A percentile compares a stretch with the other conserved stretches of the same genome.
Conservation (phyloP, 2,888 invertebrate genomes). For the Leptinotarsa juncta region DNA sequence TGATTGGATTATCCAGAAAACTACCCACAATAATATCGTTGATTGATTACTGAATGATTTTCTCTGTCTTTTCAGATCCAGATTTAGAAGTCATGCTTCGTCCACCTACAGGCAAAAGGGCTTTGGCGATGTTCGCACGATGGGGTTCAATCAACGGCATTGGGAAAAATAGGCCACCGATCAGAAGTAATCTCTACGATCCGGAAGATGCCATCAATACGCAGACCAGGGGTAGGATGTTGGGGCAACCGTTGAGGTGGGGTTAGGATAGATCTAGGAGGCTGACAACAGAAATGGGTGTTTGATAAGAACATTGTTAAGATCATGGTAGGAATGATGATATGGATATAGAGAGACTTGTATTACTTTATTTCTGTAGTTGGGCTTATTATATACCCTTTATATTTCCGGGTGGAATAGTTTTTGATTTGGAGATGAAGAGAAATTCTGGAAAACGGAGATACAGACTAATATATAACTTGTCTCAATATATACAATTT, state of each 20-base stretch:
- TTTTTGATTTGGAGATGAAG: no score
- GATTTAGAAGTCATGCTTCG: slow-evolving; percentile 27
- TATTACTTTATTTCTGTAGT: not conserved
- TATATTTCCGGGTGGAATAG: not conserved
- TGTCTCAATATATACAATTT: no score
- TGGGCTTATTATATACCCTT: not conserved
- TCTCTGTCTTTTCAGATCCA: slow-evolving; percentile 28
- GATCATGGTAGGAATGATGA: slow-evolving; percentile 15
- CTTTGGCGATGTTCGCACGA: slow-evolving; percentile 65
- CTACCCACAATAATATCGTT: no score
- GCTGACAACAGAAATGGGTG: slow-evolving; percentile 31
- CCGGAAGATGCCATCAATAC: slow-evolving; percentile 59
- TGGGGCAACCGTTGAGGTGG: slow-evolving; percentile 68
- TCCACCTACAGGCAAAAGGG: slow-evolving; percentile 59
- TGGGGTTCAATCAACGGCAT: slow-evolving; percentile 66
- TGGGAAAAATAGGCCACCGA: slow-evolving; percentile 62
- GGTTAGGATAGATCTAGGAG: slow-evolving; percentile 57
- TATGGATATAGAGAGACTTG: not conserved
- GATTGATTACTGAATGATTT: no score
- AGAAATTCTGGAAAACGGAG: no score
- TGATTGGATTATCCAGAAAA: no score
- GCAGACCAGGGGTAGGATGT: slow-evolving; percentile 64
- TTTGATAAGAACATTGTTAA: slow-evolving; percentile 14
- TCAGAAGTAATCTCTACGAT: slow-evolving; percentile 56
- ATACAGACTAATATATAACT: no score